Evolutionary conservation across 2,888 invertebrate species (phyloP), one percentile per base, ranked within the genome.

Genomic region (Pogonocherus hispidulus): DNA sequence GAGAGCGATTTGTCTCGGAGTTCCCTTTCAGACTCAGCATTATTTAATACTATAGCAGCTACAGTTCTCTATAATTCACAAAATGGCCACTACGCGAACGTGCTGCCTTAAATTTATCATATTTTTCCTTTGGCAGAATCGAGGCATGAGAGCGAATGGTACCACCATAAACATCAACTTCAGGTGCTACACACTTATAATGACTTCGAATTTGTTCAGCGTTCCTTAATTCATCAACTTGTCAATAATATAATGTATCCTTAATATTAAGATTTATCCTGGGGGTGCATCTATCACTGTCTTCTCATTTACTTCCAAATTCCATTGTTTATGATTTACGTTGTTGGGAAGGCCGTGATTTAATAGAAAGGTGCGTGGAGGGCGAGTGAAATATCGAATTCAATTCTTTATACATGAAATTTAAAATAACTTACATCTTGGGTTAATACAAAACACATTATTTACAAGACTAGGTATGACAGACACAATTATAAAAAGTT

Each of bases 241-340:
- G 59, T 47, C 59, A 59, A 59, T 59, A 46, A 22, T 59, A 47
- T 32, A 47, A 59, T 44, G 32, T 59, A 23, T 27, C 47, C 27
- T 55, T 55, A 41, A 64, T 64, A 64, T 64, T 64, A 64, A 64
- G 64, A 64, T 47, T 55, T 64, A 55, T 55, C 49, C 55, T 9
- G 18, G 54, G 27, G 16, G 20, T 37, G 62, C 47, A 64, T 64
- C 55, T 35, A 64, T 64, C 64, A 64, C 46, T 20, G 64, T 64
- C 64, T 41, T 16, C 64, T 55, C 55, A 19, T 20, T 64, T 64
- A 22, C 62, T 37, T 51, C 51, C 37, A 37, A 49, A 35, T 20
- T 51, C 62, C 20, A 49, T 62, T 62, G 62, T 62, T 51, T 62
- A 51, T 62, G 35, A 51, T 62, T 37, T 62, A 22, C 35, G 37